These are phyloP conservation scores for Lordiphosa clarofinis DNA, from an alignment of 1,140 invertebrate genomes.

Conservation along the genomic window DNA sequence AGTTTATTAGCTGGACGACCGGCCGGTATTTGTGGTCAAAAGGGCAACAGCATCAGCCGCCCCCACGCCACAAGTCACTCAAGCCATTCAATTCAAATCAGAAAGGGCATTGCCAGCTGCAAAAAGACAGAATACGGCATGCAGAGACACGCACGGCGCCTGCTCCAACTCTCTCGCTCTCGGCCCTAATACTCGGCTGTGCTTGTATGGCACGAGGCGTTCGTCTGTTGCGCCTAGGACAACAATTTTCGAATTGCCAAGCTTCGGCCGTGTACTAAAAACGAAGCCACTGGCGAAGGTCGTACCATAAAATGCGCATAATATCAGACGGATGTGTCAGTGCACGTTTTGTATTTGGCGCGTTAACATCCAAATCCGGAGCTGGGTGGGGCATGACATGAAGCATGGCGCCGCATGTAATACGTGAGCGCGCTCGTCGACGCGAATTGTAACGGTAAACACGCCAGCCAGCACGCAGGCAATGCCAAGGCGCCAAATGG, in stretches of 20 bases:
- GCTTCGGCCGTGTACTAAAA: constrained; percentile 56
- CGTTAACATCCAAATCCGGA: constrained; percentile 36
- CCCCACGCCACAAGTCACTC: neutral
- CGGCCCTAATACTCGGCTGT: constrained; percentile 3
- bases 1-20: constrained; percentile 61
- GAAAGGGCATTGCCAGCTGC: constrained; percentile 49
- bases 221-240: constrained; percentile 72
- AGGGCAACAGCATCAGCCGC: constrained; percentile 30
- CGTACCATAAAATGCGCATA: constrained; percentile 78
- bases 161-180: constrained; percentile 39
- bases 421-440: constrained; percentile 4
- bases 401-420: neutral
- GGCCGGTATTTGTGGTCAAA: constrained; percentile 67
- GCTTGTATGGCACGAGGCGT: constrained; percentile 3
- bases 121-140: neutral
- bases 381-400: neutral
- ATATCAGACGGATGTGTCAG: constrained; percentile 74
- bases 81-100: constrained; percentile 14
- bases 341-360: constrained; percentile 76
- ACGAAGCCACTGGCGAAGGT: constrained; percentile 39
- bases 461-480: too few relatives aligned
- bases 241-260: constrained; percentile 62
- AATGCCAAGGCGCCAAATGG: too few relatives aligned
- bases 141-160: constrained; percentile 16
- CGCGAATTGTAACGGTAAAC: too few relatives aligned